Evolutionary conservation across 2,113 vertebrate genomes (phyloP).

Genomic region (Sander lucioperca): DNA sequence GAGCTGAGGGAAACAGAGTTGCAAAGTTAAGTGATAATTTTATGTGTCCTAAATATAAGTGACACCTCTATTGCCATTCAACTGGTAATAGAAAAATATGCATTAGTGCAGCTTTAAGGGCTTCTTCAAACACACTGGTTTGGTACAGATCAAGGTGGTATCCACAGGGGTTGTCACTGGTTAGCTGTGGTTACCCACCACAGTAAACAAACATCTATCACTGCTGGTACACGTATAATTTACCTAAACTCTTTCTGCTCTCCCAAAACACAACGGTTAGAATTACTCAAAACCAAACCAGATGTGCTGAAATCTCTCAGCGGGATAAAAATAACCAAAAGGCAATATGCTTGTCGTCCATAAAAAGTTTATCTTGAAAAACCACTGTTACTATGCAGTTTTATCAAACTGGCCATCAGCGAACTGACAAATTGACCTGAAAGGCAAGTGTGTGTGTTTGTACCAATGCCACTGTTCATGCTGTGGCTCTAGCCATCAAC

Average conservation of each 20-base stretch:
- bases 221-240: not conserved
- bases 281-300: conserved; percentile 19
- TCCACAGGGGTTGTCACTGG: conserved; percentile 6
- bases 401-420: not conserved
- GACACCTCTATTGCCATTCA: no score
- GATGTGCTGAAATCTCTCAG: not conserved
- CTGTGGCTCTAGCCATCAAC: conserved; percentile 41
- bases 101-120: no score
- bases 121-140: not conserved
- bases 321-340: not conserved
- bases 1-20: no score
- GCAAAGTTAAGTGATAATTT: no score
- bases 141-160: not conserved
- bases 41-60: no score
- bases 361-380: not conserved
- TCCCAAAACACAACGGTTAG: conserved; percentile 15
- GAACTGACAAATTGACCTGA: conserved; percentile 4
- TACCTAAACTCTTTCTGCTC: conserved; percentile 3
- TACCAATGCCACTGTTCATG: conserved; percentile 21
- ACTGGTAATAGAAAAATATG: no score
- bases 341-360: not conserved
- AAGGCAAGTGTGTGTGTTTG: not conserved
- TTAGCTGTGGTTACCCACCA: conserved; percentile 2
- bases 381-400: not conserved
- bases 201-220: conserved; percentile 9